Conservation (phyloP, 2,888 invertebrate species). For the Ryuthela nishihirai region DNA sequence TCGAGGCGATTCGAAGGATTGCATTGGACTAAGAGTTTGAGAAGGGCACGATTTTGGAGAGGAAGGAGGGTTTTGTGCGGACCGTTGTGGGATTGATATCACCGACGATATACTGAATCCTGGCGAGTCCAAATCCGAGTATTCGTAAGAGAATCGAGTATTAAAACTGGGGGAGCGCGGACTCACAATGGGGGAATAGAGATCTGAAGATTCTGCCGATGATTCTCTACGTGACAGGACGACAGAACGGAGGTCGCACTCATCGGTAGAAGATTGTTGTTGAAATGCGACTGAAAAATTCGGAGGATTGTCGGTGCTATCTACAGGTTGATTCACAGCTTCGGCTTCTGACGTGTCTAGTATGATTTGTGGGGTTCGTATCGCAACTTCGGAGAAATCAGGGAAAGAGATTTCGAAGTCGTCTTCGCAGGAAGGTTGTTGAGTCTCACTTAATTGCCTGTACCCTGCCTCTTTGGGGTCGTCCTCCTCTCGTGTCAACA, state of each 20-base stretch:
- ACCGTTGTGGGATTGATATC: conserved; percentile 23
- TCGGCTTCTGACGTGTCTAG: conserved; percentile 10
- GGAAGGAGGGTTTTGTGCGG: conserved; percentile 3
- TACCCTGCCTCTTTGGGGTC: conserved; percentile 15
- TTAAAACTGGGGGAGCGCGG: conserved; percentile 12
- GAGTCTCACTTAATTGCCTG: conserved; percentile 22
- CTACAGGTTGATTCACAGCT: not conserved
- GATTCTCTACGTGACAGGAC: conserved; percentile 8
- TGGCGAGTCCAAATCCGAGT: conserved; percentile 17
- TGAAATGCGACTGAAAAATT: not conserved
- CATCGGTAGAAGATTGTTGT: not conserved
- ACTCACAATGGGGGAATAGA: conserved; percentile 13
- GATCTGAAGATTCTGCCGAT: conserved; percentile 24
- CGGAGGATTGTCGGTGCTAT: conserved; percentile 14
- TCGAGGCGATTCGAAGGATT: conserved; percentile 26
- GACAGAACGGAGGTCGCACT: not conserved
- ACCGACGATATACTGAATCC: conserved; percentile 16
- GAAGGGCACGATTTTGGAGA: no score
- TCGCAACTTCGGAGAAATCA: conserved; percentile 20
- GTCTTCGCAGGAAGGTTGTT: conserved; percentile 23
- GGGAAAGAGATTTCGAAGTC: conserved; percentile 14
- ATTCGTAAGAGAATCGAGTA: conserved; percentile 22
- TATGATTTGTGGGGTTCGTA: conserved; percentile 22
- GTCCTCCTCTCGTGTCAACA: conserved; percentile 8
- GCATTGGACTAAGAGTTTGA: conserved; percentile 20